Evolutionary conservation across 2,888 invertebrate species (phyloP).

Genomic region (Ephialtes manifestator): DNA sequence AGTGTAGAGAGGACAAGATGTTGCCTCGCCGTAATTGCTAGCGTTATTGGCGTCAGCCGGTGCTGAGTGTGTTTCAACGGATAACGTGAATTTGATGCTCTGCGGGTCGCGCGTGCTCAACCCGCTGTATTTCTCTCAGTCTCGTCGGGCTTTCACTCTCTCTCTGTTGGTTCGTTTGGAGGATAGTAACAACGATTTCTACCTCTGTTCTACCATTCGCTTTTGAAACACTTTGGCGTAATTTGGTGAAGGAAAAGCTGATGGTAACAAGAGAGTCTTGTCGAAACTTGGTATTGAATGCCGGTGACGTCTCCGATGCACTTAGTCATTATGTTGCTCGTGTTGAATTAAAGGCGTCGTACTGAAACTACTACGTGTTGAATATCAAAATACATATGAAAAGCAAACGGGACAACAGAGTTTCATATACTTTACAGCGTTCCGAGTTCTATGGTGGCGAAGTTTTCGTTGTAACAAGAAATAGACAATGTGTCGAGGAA

Average conservation of each 20-base stretch:
- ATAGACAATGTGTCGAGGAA: neutral
- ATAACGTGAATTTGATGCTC: constrained; percentile 69
- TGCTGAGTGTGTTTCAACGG: constrained; percentile 39
- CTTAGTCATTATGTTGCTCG: neutral
- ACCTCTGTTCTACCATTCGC: constrained; percentile 7
- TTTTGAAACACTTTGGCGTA: constrained; percentile 6
- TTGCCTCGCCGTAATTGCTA: constrained; percentile 67
- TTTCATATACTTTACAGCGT: neutral
- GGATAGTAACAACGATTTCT: neutral
- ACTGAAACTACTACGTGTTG: neutral
- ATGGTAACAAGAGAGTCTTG: neutral
- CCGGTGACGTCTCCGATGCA: neutral
- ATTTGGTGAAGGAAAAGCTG: constrained; percentile 20
- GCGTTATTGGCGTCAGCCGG: constrained; percentile 68
- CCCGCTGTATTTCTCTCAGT: neutral
- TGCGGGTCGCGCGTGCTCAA: constrained; percentile 31
- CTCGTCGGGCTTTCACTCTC: neutral
- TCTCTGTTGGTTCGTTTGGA: neutral
- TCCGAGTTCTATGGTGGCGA: neutral
- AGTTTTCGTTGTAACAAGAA: neutral
- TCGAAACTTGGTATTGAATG: constrained; percentile 4
- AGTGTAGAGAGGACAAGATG: constrained; percentile 61
- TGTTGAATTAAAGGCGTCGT: neutral
- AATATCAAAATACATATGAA: neutral
- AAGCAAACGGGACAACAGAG: neutral